Evolutionary conservation across 2,888 invertebrate species (phyloP), one percentile per base, ranked within the genome.

Genomic region (Syrista parreyssii): DNA sequence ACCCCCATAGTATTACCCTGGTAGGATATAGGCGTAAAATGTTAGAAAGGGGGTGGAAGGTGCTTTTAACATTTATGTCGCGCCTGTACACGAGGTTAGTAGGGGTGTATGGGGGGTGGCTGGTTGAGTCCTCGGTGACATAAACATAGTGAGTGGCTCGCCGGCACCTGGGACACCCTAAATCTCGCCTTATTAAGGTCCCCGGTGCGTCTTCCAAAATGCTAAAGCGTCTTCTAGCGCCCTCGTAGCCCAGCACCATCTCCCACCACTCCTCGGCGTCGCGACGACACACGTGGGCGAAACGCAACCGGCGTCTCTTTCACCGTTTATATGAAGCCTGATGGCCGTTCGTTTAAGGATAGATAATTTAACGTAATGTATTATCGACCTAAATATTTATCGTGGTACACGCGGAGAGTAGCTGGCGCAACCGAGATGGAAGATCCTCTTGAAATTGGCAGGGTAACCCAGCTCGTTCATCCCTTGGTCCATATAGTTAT

Each of bases 121-220:
- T 75, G 69, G 69, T 71, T 71, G 79, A 81, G 82, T 78, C 80
- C 78, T 77, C 79, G 80, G 82, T 84, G 82, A 84, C 84, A 83
- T 86, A 86, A 86, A 87, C 81, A 83, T 79, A 77, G 76, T 74
- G 79, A 69, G 30, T 80, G 81, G 79, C 71, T 76, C 80, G 82
- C 78, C 78, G 79, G 78, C 89, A 89, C 87, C 89, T 89, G 88
- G 84, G 88, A 83, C 87, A 82, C 83, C 83, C 84, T 87, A 87
- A 88, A 88, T 89, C 87, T 86, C 85, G 80, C 84, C 86, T 88
- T 87, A 86, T 88, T 89, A 87, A 88, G 86, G 84, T 81, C 77
- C 79, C 75, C 73, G 78, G 12, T 31, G 23, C 23, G 71, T 71
- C 71, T 71, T 31, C 23, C 71, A 23, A 31, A 23, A 33, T 23